Conservation (phyloP, 2,888 invertebrate species). For the Cerastoderma edule region DNA sequence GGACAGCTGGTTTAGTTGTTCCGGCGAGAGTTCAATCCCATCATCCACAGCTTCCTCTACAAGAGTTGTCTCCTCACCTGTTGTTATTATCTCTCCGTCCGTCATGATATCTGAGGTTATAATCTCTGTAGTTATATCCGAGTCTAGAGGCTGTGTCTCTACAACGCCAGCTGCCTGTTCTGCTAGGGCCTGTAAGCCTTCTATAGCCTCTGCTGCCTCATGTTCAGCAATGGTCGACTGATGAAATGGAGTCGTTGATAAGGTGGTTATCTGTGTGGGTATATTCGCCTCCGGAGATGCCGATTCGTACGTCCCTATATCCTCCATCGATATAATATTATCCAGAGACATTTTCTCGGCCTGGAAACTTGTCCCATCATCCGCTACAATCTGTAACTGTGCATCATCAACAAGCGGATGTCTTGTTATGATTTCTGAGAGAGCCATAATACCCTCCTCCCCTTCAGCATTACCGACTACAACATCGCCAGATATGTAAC, state of each 20-base stretch:
- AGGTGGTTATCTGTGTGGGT: slow-evolving; percentile 9
- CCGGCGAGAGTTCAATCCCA: slow-evolving; percentile 74
- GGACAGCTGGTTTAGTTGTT: slow-evolving; percentile 77
- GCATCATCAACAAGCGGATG: slow-evolving; percentile 43
- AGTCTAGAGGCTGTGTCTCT: slow-evolving; percentile 52
- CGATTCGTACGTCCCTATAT: slow-evolving; percentile 62
- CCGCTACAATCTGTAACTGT: slow-evolving; percentile 53
- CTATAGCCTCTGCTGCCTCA: slow-evolving; percentile 79
- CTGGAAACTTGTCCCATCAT: slow-evolving; percentile 36
- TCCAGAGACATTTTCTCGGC: slow-evolving; percentile 55
- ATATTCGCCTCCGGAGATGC: slow-evolving; percentile 24
- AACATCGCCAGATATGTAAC: slow-evolving; percentile 67
- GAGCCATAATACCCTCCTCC: slow-evolving; percentile 58
- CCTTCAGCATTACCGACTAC: slow-evolving; percentile 48
- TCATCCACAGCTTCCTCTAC: slow-evolving; percentile 38
- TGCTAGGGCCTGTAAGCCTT: slow-evolving; percentile 79
- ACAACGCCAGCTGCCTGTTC: slow-evolving; percentile 72
- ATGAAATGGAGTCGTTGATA: slow-evolving; percentile 11
- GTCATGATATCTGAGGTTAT: slow-evolving; percentile 55
- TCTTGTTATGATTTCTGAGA: slow-evolving; percentile 67
- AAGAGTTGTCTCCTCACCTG: slow-evolving; percentile 11
- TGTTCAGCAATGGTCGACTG: slow-evolving; percentile 56
- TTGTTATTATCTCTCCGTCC: slow-evolving; percentile 39
- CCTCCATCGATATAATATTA: slow-evolving; percentile 72
- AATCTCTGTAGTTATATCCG: slow-evolving; percentile 57